phyloP scores from a whole-genome alignment of 2,113 vertebrate species.

The Phocoena phocoena region DNA sequence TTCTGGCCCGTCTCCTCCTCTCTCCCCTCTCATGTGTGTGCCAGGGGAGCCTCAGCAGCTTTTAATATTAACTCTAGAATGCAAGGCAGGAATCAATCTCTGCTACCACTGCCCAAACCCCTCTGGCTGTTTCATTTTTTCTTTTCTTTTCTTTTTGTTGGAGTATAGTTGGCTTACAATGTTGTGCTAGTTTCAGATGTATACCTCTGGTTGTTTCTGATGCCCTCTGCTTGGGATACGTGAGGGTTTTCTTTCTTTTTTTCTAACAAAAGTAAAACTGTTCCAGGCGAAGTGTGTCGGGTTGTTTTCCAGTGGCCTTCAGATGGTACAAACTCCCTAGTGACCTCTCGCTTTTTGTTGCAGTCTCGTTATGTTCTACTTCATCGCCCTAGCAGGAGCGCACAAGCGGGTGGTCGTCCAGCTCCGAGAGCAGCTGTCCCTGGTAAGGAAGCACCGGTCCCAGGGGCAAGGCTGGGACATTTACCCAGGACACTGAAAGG shows the following conservation, averaged over 20 bases:
- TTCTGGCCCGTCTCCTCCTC: neutral
- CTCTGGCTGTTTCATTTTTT: neutral
- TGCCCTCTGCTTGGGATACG: neutral
- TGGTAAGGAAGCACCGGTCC: conserved; percentile 86
- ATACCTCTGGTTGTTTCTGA: neutral
- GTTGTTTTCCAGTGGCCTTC: neutral
- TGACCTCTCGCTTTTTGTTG: conserved; percentile 55
- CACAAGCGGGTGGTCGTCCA: conserved; percentile 92
- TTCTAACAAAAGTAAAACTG: neutral
- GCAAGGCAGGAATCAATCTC: neutral
- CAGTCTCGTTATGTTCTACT: conserved; percentile 95
- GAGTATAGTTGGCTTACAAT: too few species aligned
- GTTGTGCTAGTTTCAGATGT: too few species aligned
- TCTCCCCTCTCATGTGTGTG: neutral
- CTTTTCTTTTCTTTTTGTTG: neutral
- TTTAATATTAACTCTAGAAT: neutral
- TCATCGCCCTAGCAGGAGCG: conserved; percentile 93
- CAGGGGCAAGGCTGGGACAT: neutral
- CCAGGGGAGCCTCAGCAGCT: too few species aligned
- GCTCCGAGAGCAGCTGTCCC: conserved; percentile 91
- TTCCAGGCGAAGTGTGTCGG: neutral
- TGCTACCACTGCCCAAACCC: neutral
- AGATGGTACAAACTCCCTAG: rapidly evolving
- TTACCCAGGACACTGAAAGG: neutral
- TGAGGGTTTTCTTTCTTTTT: neutral